Percentiles rank a stretch among this genome's conserved stretches.
Conservation (phyloP, 1,140 invertebrate genomes). For the Nebria ingens region DNA sequence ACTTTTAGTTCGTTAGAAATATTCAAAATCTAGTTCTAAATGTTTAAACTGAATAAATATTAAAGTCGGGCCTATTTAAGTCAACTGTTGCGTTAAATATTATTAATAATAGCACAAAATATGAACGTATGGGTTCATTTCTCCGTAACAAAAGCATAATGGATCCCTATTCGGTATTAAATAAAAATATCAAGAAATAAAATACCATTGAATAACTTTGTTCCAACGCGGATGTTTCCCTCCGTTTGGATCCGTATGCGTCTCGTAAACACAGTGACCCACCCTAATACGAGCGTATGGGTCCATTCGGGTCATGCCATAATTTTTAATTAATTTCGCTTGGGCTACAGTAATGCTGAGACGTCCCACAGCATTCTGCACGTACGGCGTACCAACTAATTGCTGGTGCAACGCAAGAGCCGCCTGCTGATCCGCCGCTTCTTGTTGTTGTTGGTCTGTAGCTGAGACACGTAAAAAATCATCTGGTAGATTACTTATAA, state of each 20-base stretch:
- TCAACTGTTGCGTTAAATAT: no score
- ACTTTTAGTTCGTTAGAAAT: no score
- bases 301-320: constrained; percentile 93
- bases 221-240: constrained; percentile 95
- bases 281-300: constrained; percentile 87
- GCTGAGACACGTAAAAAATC: constrained; percentile 66
- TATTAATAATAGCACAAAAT: no score
- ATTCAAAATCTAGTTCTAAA: no score
- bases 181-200: constrained; percentile 5
- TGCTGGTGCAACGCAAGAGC: constrained; percentile 73
- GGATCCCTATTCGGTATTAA: no score
- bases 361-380: constrained; percentile 53
- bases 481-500: constrained; percentile 67
- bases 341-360: constrained; percentile 74
- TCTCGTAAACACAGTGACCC: constrained; percentile 90
- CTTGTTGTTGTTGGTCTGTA: constrained; percentile 47
- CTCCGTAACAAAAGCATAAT: no score
- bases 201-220: constrained; percentile 81
- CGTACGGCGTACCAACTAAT: constrained; percentile 32
- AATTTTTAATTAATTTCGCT: constrained; percentile 90
- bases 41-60: no score
- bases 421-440: constrained; percentile 67
- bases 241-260: constrained; percentile 86
- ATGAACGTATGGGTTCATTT: no score
- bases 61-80: no score